Conservation (phyloP, 1,140 invertebrate species). For the Drosophila kohkoa region DNA sequence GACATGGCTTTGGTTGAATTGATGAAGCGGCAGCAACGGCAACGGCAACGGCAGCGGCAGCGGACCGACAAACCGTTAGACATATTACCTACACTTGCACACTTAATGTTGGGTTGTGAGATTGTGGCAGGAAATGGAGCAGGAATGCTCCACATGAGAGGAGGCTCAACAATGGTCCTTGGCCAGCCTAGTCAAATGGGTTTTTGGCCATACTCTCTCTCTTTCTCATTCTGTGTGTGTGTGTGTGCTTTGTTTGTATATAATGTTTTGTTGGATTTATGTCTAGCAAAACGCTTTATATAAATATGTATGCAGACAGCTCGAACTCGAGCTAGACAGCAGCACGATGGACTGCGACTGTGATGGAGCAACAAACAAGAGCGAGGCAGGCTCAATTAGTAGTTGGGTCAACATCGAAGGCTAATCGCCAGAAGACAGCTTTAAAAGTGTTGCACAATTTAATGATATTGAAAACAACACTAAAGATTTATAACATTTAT, state of each 20-base stretch:
- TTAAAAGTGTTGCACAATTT: too few relatives aligned
- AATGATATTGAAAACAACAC: too few relatives aligned
- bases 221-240: neutral
- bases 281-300: conserved; percentile 70
- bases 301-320: conserved; percentile 59
- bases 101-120: neutral
- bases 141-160: neutral
- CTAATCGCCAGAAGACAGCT: too few relatives aligned
- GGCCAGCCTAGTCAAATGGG: conserved; percentile 56
- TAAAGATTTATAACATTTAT: too few relatives aligned
- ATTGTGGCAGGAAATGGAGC: conserved; percentile 1
- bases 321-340: conserved; percentile 29
- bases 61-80: conserved; percentile 73
- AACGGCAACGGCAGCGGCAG: too few relatives aligned
- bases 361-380: too few relatives aligned
- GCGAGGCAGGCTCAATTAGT: conserved; percentile 33
- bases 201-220: conserved; percentile 32
- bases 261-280: conserved; percentile 69
- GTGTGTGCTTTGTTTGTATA: conserved; percentile 52
- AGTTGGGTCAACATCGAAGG: neutral
- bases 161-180: conserved; percentile 57
- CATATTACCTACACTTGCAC: conserved; percentile 53
- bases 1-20: conserved; percentile 68
- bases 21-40: conserved; percentile 77
- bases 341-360: neutral